Evolutionary conservation across 1,140 invertebrate genomes (phyloP).

Genomic region (Halictus rubicundus): DNA sequence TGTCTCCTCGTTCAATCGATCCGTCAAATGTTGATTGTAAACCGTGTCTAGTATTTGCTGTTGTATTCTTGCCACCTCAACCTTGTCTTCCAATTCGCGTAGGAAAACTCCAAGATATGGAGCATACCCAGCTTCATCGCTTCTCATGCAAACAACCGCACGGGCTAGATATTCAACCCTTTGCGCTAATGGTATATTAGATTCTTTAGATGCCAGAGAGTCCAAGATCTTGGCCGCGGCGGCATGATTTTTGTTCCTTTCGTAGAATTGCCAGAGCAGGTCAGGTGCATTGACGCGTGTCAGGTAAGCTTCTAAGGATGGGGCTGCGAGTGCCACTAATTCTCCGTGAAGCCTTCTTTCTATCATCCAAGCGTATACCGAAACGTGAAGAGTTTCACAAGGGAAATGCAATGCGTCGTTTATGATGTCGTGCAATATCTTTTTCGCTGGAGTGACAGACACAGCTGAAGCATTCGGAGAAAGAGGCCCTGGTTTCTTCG

Average conservation of each 20-base stretch:
- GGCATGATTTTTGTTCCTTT: constrained; percentile 94
- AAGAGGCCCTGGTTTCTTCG: constrained; percentile 73
- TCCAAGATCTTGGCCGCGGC: constrained; percentile 96
- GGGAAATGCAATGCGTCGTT: constrained; percentile 80
- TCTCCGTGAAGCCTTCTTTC: constrained; percentile 88
- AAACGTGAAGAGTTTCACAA: constrained; percentile 94
- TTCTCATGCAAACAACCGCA: constrained; percentile 97
- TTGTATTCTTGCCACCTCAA: constrained; percentile 93
- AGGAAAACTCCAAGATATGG: constrained; percentile 91
- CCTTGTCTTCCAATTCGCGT: constrained; percentile 96
- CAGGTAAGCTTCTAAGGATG: constrained; percentile 91
- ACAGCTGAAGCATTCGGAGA: constrained; percentile 65
- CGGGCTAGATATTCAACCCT: constrained; percentile 94
- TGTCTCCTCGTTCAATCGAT: constrained; percentile 75
- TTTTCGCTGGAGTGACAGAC: constrained; percentile 71
- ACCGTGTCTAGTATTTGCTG: constrained; percentile 86
- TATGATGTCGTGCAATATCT: constrained; percentile 79
- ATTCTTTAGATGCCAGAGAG: constrained; percentile 90
- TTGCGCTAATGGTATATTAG: constrained; percentile 84
- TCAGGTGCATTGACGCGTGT: constrained; percentile 88
- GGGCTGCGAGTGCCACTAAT: constrained; percentile 88
- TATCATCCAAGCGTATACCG: constrained; percentile 97
- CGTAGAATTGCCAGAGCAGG: constrained; percentile 97
- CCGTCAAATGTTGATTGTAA: constrained; percentile 75
- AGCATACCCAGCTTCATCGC: constrained; percentile 89